Evolutionary conservation across 1,140 invertebrate genomes (phyloP), one percentile per base, ranked within the genome.

Genomic region (Epicauta chinensis): DNA sequence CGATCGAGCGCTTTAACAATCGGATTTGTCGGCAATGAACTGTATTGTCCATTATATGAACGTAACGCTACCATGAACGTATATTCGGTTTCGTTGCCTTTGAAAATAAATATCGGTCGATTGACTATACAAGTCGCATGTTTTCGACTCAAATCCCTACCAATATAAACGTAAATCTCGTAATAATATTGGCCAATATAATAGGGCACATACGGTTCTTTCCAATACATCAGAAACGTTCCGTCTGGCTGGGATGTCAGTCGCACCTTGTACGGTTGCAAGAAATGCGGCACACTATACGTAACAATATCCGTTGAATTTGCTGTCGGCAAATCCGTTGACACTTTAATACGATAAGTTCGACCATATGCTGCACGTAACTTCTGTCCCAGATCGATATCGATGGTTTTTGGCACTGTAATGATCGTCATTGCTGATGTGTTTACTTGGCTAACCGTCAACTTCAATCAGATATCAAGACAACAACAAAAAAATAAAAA

Each of bases 181-280:
- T 65, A 65, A 38, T 59, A 65, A 36, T 56, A 56, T 30, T 48
- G 41, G 14, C 57, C 63, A 16, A 62, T 51, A 14, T 32, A 59
- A 14, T 55, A 41, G 6, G 61, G 60, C 9, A 65, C 57, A 44
- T 45, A 63, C 0, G 61, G 61, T 32, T 65, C 60, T n/a, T 44
- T 39, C 63, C 63, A 65, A 44, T 63, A 65, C 35, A 65, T 56
- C 40, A 65, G 15, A 29, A 65, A 65, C 9, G 61, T 54, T 3
- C 47, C 54, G 14, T 56, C 59, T 32, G 52, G 53, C 29, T 62
- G 59, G 3, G 56, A 51, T 4, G 63, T 59, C 12, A 63, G 42
- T 36, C 52, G 48, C 15, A 65, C 52, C 40, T 60, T 60, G 29
- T 56, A 65, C 0, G 63, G 63, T 45, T 65, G 60, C 35, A 65